Evolutionary conservation across 2,888 invertebrate species (phyloP).

Genomic region (Sericinus montela): DNA sequence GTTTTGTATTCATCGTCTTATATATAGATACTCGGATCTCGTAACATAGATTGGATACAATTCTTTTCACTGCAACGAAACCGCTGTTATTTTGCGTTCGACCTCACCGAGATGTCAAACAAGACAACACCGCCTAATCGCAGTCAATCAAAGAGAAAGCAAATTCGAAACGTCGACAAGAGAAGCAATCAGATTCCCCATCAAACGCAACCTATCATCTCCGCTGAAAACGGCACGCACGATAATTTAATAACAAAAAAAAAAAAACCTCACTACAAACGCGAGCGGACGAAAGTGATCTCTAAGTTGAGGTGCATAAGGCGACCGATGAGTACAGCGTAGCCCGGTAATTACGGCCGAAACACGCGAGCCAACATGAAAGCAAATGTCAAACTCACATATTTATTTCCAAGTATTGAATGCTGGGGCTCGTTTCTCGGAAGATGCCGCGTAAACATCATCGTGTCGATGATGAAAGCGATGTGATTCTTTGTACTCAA

Average conservation of each 20-base stretch:
- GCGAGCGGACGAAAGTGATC: constrained; percentile 35
- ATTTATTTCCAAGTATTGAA: constrained; percentile 80
- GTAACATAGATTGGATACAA: no score
- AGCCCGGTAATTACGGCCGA: constrained; percentile 66
- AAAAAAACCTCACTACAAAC: constrained; percentile 47
- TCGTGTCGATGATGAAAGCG: constrained; percentile 79
- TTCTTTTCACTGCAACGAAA: not conserved
- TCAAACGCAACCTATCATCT: constrained; percentile 77
- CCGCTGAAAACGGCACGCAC: constrained; percentile 77
- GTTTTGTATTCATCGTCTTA: no score
- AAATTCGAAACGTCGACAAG: constrained; percentile 70
- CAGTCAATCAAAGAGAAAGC: constrained; percentile 77
- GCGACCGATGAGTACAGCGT: constrained; percentile 35
- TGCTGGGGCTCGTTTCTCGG: constrained; percentile 68
- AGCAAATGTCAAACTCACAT: constrained; percentile 79
- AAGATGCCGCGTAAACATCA: constrained; percentile 74
- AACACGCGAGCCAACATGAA: constrained; percentile 74
- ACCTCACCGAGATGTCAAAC: constrained; percentile 40
- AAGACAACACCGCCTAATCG: constrained; percentile 43
- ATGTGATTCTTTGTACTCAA: constrained; percentile 74
- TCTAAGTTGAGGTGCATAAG: constrained; percentile 50
- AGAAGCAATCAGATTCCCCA: constrained; percentile 75
- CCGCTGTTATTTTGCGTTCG: constrained; percentile 29
- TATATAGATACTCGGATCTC: no score
- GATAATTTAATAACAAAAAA: constrained; percentile 75